A percentile compares a stretch with the other conserved stretches of the same genome.
Conservation (phyloP, 2,797 vertebrate species). For the Macropus fuliginosus region DNA sequence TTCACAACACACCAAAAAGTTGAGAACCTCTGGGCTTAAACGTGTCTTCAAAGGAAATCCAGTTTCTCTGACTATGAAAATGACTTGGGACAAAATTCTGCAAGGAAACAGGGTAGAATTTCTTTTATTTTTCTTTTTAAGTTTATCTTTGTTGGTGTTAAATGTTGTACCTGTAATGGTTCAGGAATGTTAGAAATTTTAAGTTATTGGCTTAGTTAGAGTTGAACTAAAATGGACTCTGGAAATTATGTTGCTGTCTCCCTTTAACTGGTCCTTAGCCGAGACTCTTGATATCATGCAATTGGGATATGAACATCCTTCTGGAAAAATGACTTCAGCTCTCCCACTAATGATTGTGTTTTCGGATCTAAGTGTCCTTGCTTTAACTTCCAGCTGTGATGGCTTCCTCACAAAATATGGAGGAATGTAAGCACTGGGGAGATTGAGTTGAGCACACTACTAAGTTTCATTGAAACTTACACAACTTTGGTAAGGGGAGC, state of each 20-base stretch:
- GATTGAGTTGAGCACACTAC: background rate
- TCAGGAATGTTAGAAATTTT: background rate
- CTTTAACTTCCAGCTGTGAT: conserved; percentile 22
- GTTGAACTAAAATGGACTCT: background rate
- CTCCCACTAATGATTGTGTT: conserved; percentile 3
- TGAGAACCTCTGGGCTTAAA: background rate
- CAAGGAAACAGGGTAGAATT: background rate
- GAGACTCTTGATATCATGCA: background rate
- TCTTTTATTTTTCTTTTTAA: background rate
- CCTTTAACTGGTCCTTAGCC: conserved; percentile 33
- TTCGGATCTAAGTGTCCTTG: conserved; percentile 10
- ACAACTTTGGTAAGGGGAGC: background rate
- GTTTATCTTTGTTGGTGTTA: background rate
- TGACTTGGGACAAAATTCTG: background rate
- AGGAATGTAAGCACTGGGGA: background rate
- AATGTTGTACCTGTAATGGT: background rate
- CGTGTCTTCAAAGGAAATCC: background rate
- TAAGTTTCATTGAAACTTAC: conserved; percentile 15
- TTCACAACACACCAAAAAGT: background rate
- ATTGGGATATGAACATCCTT: background rate
- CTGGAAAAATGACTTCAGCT: background rate
- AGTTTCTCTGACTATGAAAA: background rate
- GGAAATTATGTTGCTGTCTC: background rate
- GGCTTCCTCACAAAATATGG: conserved; percentile 30
- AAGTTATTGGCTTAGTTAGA: conserved; percentile 23